Evolutionary conservation across 2,113 vertebrate species (phyloP), one percentile per base, ranked within the genome.

Genomic region (Dendropsophus ebraccatus): DNA sequence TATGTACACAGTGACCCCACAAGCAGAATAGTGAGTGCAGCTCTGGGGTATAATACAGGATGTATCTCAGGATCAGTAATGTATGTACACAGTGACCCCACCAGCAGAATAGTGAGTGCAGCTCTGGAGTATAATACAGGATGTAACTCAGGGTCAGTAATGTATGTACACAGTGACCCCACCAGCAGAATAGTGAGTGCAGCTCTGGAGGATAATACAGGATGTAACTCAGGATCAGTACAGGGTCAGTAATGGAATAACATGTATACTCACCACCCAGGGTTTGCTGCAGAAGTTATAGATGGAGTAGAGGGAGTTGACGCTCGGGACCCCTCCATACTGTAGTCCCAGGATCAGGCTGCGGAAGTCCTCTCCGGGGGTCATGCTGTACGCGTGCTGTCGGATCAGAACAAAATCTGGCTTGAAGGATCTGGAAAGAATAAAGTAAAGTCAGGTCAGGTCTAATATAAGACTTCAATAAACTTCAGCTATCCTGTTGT

Each of bases 201-300:
- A 58, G 21, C 21, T n/a, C 19, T 58, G 1, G 52, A n/a, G n/a
- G n/a, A n/a, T n/a, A n/a, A n/a, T n/a, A n/a, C n/a, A n/a, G n/a
- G n/a, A n/a, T n/a, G n/a, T n/a, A n/a, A n/a, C n/a, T n/a, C n/a
- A n/a, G n/a, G n/a, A n/a, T n/a, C n/a, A n/a, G n/a, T n/a, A n/a
- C n/a, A n/a, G n/a, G n/a, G n/a, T n/a, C n/a, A n/a, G n/a, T n/a
- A n/a, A n/a, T n/a, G n/a, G n/a, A 2, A 21, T 12, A n/a, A 25
- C 2, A 60, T 16, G 12, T 25, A n/a, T 12, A 90, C 98, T 90
- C 93, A 99, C 98, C 96, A 99, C 97, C 97, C 98, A 99, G 65
- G 98, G 98, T 89, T 99, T 99, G 95, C 97, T 99, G 94, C 98
- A 99, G 94, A 99, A 99, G 93, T 98, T 99, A 93, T 99, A 99